These are phyloP conservation scores for Lanius ludovicianus DNA, from an alignment of 2,113 vertebrate species.

Conservation along the genomic window DNA sequence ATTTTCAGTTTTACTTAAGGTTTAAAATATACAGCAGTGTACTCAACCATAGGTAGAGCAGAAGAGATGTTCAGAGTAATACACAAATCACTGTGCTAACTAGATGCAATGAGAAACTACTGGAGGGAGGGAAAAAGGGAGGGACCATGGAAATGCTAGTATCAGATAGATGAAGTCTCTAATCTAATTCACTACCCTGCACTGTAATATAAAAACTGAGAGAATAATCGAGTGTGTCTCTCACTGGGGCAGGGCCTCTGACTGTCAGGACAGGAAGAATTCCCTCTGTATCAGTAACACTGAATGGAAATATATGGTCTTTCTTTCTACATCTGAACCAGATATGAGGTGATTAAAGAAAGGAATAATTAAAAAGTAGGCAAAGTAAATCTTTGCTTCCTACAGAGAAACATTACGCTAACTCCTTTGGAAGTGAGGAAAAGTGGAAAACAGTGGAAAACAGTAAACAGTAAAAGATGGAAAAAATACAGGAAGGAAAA, in stretches of 20 bases:
- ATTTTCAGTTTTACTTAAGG: neutral
- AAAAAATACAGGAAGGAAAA: neutral
- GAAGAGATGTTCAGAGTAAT: neutral
- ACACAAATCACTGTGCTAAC: neutral
- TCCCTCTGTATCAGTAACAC: accelerated
- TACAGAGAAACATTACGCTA: neutral
- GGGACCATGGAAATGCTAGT: slow-evolving; percentile 38
- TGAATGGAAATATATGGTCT: neutral
- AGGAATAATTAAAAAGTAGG: neutral
- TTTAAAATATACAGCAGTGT: neutral
- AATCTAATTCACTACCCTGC: slow-evolving; percentile 20
- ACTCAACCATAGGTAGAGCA: neutral
- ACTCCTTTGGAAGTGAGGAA: neutral
- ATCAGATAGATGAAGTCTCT: slow-evolving; percentile 34
- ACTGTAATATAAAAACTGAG: neutral
- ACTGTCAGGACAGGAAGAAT: neutral
- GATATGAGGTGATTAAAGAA: neutral
- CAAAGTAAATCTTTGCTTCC: neutral
- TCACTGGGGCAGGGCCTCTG: neutral
- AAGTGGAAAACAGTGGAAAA: neutral
- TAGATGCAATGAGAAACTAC: neutral
- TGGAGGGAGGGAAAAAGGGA: slow-evolving; percentile 18
- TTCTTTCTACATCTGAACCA: neutral
- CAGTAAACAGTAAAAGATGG: neutral
- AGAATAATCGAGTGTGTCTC: neutral